Evolutionary conservation across 2,888 invertebrate genomes (phyloP).

Genomic region (Norana najaformis): DNA sequence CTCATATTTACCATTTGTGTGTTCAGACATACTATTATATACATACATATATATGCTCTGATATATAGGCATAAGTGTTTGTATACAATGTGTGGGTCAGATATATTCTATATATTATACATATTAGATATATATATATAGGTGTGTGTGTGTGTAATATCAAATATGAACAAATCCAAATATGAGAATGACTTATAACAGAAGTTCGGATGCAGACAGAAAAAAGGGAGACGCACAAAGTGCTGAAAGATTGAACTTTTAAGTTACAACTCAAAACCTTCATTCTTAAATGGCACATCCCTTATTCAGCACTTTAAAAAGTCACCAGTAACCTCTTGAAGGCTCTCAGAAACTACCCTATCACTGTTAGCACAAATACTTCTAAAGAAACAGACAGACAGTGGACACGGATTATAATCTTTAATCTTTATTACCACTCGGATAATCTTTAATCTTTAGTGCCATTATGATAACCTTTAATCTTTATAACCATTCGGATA

Average conservation of each 20-base stretch:
- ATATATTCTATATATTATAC: not conserved
- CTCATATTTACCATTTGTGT: no score
- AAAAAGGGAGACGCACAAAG: not conserved
- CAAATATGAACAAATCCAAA: not conserved
- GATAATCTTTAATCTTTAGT: no score
- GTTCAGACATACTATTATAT: not conserved
- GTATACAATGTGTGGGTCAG: no score
- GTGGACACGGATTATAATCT: no score
- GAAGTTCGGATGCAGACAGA: not conserved
- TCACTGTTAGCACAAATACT: no score
- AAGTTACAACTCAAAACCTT: not conserved
- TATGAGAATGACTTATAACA: not conserved
- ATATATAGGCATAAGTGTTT: not conserved
- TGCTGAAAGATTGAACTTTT: not conserved
- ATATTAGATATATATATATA: not conserved
- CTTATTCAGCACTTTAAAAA: no score
- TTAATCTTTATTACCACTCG: no score
- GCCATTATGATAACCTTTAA: no score
- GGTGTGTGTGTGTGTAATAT: not conserved
- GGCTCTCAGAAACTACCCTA: no score
- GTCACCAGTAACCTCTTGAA: no score
- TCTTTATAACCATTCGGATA: no score
- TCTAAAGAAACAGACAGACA: no score
- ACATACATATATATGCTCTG: not conserved
- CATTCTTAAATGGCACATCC: not conserved